Evolutionary conservation across 2,797 vertebrate species (phyloP).

Genomic region (Lepus townsendii): DNA sequence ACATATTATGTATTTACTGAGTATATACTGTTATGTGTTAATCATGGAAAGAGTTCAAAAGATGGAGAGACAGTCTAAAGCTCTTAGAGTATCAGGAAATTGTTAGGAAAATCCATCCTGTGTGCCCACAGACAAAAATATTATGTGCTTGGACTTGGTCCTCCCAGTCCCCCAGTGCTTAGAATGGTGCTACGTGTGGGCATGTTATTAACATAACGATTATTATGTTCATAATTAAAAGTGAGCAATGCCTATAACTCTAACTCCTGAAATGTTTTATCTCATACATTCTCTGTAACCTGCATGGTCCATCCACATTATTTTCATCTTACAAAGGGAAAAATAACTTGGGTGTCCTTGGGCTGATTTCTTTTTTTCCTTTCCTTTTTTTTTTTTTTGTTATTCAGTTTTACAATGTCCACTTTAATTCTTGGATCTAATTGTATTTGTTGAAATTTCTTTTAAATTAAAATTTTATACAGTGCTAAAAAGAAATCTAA

Average conservation of each 20-base stretch:
- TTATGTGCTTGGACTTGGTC: neutral
- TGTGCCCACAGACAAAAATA: neutral
- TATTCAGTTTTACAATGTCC: too few species aligned
- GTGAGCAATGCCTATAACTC: neutral
- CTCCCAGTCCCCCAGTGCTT: too few species aligned
- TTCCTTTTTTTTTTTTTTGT: too few species aligned
- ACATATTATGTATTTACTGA: neutral
- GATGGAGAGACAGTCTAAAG: neutral
- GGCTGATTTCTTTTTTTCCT: too few species aligned
- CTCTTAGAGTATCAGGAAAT: neutral
- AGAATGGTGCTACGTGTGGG: neutral
- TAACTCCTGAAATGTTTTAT: neutral
- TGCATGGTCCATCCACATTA: too few species aligned
- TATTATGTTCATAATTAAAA: neutral
- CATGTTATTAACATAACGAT: too few species aligned
- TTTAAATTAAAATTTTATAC: neutral
- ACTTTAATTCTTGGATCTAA: neutral
- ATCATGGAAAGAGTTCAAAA: neutral
- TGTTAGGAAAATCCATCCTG: fast-evolving
- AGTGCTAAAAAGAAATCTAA: conserved; percentile 1
- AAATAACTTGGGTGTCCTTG: too few species aligned
- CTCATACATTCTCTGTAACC: too few species aligned
- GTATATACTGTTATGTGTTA: neutral
- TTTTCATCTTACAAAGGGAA: too few species aligned
- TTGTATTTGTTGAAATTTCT: neutral